phyloP scores from a whole-genome alignment of 2,888 invertebrate genomes.

The Meteorus cinctellus region DNA sequence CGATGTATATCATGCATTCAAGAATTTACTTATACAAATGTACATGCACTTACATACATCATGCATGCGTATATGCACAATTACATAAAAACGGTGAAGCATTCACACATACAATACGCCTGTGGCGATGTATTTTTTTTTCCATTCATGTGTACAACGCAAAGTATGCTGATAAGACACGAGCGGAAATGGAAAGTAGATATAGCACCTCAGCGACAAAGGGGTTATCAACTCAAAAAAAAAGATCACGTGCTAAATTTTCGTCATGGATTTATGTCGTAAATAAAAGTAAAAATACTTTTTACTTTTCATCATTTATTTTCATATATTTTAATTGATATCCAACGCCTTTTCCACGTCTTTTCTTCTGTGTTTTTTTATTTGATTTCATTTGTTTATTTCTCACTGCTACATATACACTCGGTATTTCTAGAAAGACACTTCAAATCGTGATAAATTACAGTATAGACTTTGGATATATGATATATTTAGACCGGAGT shows the following conservation, averaged over 20 bases:
- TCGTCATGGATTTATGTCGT: background rate
- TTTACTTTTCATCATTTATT: background rate
- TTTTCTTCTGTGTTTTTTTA: too few species aligned
- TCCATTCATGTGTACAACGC: constrained; percentile 8
- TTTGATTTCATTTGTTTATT: background rate
- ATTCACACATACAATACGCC: constrained; percentile 21
- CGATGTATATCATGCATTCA: constrained; percentile 25
- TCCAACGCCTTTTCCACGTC: too few species aligned
- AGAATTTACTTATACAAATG: constrained; percentile 30
- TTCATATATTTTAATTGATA: background rate
- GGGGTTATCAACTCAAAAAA: constrained; percentile 21
- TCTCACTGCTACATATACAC: too few species aligned
- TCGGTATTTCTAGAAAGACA: background rate
- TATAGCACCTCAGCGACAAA: constrained; percentile 14
- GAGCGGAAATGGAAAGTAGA: constrained; percentile 35
- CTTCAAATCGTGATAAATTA: constrained; percentile 14
- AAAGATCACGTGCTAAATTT: background rate
- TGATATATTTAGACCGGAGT: constrained; percentile 4
- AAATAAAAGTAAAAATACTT: background rate
- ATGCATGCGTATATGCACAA: background rate
- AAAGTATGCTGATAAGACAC: constrained; percentile 31
- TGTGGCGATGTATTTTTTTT: constrained; percentile 8
- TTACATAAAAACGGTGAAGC: background rate
- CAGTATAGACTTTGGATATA: background rate
- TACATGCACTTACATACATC: background rate